phyloP scores from a whole-genome alignment of 2,113 vertebrate genomes.

The Manacus vitellinus region DNA sequence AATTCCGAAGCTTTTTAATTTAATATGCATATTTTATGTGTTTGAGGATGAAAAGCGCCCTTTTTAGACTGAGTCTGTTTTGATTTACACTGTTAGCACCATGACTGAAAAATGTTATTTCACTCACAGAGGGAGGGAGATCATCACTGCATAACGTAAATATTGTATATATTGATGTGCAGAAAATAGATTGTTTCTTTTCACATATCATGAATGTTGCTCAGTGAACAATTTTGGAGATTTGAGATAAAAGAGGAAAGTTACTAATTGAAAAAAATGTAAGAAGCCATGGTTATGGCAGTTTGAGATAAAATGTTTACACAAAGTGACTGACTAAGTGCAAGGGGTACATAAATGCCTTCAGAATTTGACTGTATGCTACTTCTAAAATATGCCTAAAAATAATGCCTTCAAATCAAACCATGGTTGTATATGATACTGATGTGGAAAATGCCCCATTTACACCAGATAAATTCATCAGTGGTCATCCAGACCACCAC shows the following conservation, averaged over 20 bases:
- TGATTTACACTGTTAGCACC: conserved; percentile 30
- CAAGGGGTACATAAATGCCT: neutral
- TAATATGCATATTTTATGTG: conserved; percentile 45
- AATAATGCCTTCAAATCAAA: neutral
- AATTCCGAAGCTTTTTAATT: conserved; percentile 45
- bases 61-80: conserved; percentile 19
- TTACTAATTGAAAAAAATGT: neutral
- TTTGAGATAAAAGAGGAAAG: neutral
- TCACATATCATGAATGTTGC: neutral
- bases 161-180: neutral
- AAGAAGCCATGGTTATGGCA: neutral
- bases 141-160: neutral
- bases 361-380: neutral
- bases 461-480: neutral
- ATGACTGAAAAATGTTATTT: conserved; percentile 31
- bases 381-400: neutral
- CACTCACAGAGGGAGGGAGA: neutral
- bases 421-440: neutral
- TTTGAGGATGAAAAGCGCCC: conserved; percentile 10
- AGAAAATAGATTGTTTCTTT: neutral
- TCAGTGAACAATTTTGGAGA: neutral
- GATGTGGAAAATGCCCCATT: neutral
- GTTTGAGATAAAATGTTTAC: neutral
- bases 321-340: neutral
- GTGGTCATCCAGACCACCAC: neutral